A percentile compares a stretch with the other conserved stretches of the same genome.
Conservation (phyloP, 2,888 invertebrate genomes). For the Oligia latruncula region DNA sequence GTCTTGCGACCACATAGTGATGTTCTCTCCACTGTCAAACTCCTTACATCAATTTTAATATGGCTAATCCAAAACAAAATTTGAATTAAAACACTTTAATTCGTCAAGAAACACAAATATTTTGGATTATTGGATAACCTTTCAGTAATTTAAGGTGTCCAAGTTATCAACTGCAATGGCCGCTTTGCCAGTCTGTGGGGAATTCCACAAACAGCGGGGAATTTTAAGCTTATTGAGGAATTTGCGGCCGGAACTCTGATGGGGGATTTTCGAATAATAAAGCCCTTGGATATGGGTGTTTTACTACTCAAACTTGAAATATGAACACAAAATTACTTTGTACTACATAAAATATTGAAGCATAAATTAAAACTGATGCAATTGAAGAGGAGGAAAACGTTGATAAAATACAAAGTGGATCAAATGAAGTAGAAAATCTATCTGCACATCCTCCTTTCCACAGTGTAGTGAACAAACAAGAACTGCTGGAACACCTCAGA, state of each 20-base stretch:
- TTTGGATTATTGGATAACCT: conserved; percentile 31
- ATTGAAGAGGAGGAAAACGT: neutral
- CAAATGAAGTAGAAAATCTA: neutral
- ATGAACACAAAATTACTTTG: conserved; percentile 3
- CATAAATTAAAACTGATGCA: neutral
- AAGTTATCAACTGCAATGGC: conserved; percentile 45
- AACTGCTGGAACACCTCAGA: neutral
- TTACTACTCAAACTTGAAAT: conserved; percentile 34
- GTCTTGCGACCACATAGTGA: neutral
- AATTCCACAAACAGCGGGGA: conserved; percentile 56
- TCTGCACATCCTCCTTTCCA: neutral
- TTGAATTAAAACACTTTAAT: neutral
- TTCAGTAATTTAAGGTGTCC: conserved; percentile 49
- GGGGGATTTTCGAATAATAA: conserved; percentile 58
- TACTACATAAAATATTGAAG: neutral
- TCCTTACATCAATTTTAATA: neutral
- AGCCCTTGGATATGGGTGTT: conserved; percentile 42
- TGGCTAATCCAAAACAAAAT: neutral
- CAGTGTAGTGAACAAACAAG: neutral
- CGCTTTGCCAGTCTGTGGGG: conserved; percentile 39
- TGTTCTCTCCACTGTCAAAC: neutral
- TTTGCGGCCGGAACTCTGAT: conserved; percentile 59
- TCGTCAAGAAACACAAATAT: conserved; percentile 9
- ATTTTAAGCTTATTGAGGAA: conserved; percentile 64
- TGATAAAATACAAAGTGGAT: neutral